Evolutionary conservation across 2,888 invertebrate genomes (phyloP), one percentile per base, ranked within the genome.

Genomic region (Diplazon laetatorius): DNA sequence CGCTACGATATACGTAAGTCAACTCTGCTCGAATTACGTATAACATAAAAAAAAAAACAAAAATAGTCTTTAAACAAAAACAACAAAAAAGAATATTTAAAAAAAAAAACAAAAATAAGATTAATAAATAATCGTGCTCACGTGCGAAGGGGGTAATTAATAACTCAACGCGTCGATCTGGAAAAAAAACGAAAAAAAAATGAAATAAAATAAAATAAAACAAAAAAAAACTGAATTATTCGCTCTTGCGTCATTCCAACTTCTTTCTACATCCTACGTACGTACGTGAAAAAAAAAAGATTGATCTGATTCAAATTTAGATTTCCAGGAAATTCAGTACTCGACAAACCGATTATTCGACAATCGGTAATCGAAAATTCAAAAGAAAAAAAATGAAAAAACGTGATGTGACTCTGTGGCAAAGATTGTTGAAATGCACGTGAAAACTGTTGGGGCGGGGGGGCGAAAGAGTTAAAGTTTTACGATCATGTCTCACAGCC

Each of bases 91-190:
- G 22, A 16, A 59, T 37, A 42, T n/a, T n/a, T n/a, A n/a, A 55
- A 52, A 30, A 39, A 37, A 22, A 42, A 37, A 16, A 59, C 42
- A 42, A 66, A 48, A 22, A 35, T 22, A 16, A 65, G 44, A 42
- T 60, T 63, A 48, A 63, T 22, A 22, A 69, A 78, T 63, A 42
- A 73, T 73, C 68, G 77, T 78, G 77, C 77, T 78, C 77, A 78
- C 77, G 68, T 77, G 72, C 72, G 72, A 73, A 78, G 73, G 62
- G 77, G 73, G n/a, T n/a, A n/a, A n/a, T 73, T 73, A 68, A 72
- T 69, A 78, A 80, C 80, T 78, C 75, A 69, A 80, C 66, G 78
- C 71, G 78, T 78, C 80, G 80, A 80, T 78, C 62, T 46, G 52
- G 22, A 48, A n/a, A n/a, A n/a, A n/a, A n/a, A n/a, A n/a, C n/a